These are phyloP conservation scores for Passer domesticus DNA, from an alignment of 2,113 vertebrate genomes.

Conservation along the genomic window DNA sequence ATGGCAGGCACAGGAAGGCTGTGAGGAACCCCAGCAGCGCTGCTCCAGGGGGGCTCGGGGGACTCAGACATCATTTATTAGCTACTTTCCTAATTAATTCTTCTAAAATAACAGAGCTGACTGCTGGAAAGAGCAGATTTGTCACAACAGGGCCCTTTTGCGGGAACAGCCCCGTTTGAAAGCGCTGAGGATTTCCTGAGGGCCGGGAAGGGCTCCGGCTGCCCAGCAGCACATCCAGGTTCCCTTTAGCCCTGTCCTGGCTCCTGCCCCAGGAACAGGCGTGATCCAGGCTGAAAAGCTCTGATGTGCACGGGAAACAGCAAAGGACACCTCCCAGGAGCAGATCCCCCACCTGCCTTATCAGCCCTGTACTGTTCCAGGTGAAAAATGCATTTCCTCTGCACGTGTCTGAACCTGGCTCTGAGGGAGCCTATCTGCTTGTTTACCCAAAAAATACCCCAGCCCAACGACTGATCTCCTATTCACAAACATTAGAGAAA, in stretches of 20 bases:
- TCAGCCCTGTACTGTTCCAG: rapidly evolving
- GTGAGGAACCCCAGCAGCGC: background rate
- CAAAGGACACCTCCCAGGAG: rapidly evolving
- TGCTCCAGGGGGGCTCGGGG: background rate
- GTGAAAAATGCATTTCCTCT: background rate
- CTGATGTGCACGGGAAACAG: background rate
- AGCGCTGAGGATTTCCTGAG: background rate
- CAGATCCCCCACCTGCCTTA: background rate
- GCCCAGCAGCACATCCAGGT: background rate
- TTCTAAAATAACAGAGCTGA: background rate
- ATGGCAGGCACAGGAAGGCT: background rate
- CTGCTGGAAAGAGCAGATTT: slow-evolving; percentile 25
- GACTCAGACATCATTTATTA: background rate
- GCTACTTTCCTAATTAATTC: slow-evolving; percentile 18
- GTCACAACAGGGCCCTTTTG: background rate
- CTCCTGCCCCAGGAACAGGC: background rate
- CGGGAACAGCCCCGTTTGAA: background rate
- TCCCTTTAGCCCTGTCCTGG: background rate
- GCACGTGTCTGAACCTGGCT: rapidly evolving
- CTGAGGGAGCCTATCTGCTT: background rate
- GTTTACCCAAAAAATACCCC: background rate
- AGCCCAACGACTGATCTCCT: background rate
- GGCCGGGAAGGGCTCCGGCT: background rate
- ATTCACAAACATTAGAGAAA: background rate
- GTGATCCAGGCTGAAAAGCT: background rate